Percentiles rank a stretch among this genome's conserved stretches.
Conservation (phyloP, 2,797 vertebrate species). For the Rhodeus uyekii region DNA sequence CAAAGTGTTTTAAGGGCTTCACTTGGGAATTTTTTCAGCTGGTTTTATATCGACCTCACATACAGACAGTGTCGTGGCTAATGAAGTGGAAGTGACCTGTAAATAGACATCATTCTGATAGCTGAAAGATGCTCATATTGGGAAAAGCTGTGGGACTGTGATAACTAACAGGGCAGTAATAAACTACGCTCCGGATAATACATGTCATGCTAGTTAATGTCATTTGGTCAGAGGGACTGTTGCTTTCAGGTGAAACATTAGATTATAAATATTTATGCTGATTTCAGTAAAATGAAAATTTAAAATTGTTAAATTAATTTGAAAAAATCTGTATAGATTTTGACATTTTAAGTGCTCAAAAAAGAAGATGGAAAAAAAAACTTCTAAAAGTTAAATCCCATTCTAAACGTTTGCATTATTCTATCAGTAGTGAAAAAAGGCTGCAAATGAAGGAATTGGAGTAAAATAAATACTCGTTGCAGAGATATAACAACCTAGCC, state of each 20-base stretch:
- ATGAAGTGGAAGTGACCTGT: slow-evolving; percentile 6
- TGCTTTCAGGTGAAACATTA: slow-evolving; percentile 8
- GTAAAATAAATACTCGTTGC: slow-evolving; percentile 39
- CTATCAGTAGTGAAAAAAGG: slow-evolving; percentile 25
- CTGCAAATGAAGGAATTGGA: slow-evolving; percentile 44
- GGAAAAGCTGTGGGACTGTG: not conserved
- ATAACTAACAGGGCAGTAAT: slow-evolving; percentile 1
- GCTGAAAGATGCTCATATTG: not conserved
- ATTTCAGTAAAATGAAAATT: not conserved
- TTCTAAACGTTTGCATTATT: not conserved
- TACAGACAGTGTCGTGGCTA: not conserved
- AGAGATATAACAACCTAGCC: slow-evolving; percentile 76
- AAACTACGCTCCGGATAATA: slow-evolving; percentile 2
- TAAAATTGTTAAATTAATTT: not conserved
- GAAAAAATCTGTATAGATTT: no score
- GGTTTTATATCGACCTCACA: not conserved
- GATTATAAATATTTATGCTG: not conserved
- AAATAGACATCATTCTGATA: not conserved
- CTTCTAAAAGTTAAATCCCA: slow-evolving; percentile 6
- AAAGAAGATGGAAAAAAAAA: not conserved
- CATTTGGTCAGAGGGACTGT: not conserved
- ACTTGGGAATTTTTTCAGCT: slow-evolving; percentile 4
- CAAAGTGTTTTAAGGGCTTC: not conserved
- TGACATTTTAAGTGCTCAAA: not conserved
- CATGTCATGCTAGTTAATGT: not conserved